Evolutionary conservation across 2,113 vertebrate species (phyloP).

Genomic region (Rana temporaria): DNA sequence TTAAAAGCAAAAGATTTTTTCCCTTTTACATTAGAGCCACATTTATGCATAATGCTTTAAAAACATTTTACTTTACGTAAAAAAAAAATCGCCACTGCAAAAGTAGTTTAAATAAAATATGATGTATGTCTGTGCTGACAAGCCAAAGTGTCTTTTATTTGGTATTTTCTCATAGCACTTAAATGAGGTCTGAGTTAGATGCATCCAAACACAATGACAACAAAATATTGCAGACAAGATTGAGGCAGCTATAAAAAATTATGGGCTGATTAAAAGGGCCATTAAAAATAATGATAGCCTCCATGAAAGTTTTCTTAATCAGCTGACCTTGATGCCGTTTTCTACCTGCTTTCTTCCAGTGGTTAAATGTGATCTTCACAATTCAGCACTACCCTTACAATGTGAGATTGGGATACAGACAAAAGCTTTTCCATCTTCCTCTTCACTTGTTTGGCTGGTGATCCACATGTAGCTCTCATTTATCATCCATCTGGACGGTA

Average conservation of each 20-base stretch:
- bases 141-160: conserved; percentile 29
- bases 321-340: conserved; percentile 38
- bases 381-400: background rate
- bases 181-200: conserved; percentile 25
- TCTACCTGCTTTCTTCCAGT: conserved; percentile 12
- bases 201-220: conserved; percentile 50
- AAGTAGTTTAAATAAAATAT: conserved; percentile 33
- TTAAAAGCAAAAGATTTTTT: too few species aligned
- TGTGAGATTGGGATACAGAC: conserved; percentile 24
- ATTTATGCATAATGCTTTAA: background rate
- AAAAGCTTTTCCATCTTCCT: conserved; percentile 46
- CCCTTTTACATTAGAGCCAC: too few species aligned
- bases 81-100: conserved; percentile 7
- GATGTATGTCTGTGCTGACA: conserved; percentile 25
- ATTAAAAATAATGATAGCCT: conserved; percentile 48
- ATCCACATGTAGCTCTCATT: conserved; percentile 24
- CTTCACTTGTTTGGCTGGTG: conserved; percentile 35
- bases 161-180: conserved; percentile 8
- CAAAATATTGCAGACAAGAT: conserved; percentile 45
- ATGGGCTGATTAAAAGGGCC: conserved; percentile 47
- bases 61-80: background rate
- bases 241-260: conserved; percentile 38
- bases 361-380: conserved; percentile 18
- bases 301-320: conserved; percentile 36
- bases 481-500: conserved; percentile 34